Evolutionary conservation across 2,113 vertebrate genomes (phyloP), one percentile per base, ranked within the genome.

Genomic region (Hypocryptadius cinnamomeus): DNA sequence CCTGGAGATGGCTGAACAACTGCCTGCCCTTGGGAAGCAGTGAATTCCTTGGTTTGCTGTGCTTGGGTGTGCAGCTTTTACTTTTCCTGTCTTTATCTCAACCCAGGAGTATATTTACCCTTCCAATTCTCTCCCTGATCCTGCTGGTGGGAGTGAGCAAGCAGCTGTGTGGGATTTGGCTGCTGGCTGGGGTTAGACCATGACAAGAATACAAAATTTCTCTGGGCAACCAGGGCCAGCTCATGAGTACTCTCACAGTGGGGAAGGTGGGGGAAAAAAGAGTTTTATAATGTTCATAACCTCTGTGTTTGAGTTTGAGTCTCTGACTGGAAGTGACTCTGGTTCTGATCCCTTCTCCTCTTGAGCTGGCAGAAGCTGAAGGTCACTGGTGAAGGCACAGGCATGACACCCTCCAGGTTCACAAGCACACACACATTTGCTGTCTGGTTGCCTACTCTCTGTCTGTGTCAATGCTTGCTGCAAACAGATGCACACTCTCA

Each of bases 401-500:
- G 40, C 15, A 72, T 3, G 4, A 15, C 14, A 13, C 13, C 31
- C 44, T 79, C 14, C n/a, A 68, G 15, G 21, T 59, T 59, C 89
- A 87, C 53, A 68, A 63, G 39, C 22, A 47, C 31, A 40, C 25
- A 24, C 5, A 15, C 14, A 20, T 47, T 78, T 74, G 40, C 30
- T 73, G n/a, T 8, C 33, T 74, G 18, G n/a, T 51, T 31, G 3
- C 35, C 48, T 69, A 1, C 13, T 45, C 10, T 72, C 44, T 73
- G 10, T 50, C 60, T 45, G 17, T 2, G 1, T 40, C 3, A 2
- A 18, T 33, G 28, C 21, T 61, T 8, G 0, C n/a, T 70, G 30
- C 30, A 85, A 60, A 60, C 20, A 42, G 15, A 69, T 19, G 6
- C 11, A 68, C 8, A 2, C 5, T 21, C 31, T 72, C 40, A 47